Base-by-base conservation (phyloP, 1,140 invertebrate species). In the Subanguina moxae region DNA sequence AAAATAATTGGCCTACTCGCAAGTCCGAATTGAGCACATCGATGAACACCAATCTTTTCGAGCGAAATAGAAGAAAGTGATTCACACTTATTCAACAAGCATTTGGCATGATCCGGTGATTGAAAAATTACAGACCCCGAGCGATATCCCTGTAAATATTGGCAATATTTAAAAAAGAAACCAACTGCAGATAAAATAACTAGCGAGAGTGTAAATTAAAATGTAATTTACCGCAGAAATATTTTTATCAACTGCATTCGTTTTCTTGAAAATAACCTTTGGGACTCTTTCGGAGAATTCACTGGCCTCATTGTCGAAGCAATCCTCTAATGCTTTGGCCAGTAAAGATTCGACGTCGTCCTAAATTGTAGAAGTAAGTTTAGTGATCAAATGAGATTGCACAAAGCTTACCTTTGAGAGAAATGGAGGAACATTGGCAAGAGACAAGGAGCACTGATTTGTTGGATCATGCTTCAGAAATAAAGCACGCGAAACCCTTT, bases 341-440 rank as follows among this genome's bases (percentile, higher is more conserved):
- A 52, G 3, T 52, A 52, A 52, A 52, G 23, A 5, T 15, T 52
- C 23, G n/a, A 52, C n/a, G n/a, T 19, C 23, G n/a, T 52, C 23
- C 48, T 52, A 15, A 52, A 52, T 21, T 25, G 3, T 15, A 52
- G 3, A 52, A 45, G 11, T 45, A 45, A n/a, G n/a, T 45, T 25
- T 52, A 3, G 48, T 25, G 3, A 45, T 52, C n/a, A 52, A 52
- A 21, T 8, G 17, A 52, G 3, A 52, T 21, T 25, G 3, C 3
- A 25, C n/a, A 52, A 19, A 52, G 17, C 42, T 28, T 59, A 68
- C 66, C n/a, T 27, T 59, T 27, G 27, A 28, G 42, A 68, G 46
- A 68, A 61, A 68, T 13, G 58, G 46, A 15, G 66, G 66, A 15
- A 68, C 61, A 23, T 63, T 68, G 5, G 59, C 23, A 32, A 68